phyloP scores from a whole-genome alignment of 2,113 vertebrate genomes.

The Aegithalos caudatus region DNA sequence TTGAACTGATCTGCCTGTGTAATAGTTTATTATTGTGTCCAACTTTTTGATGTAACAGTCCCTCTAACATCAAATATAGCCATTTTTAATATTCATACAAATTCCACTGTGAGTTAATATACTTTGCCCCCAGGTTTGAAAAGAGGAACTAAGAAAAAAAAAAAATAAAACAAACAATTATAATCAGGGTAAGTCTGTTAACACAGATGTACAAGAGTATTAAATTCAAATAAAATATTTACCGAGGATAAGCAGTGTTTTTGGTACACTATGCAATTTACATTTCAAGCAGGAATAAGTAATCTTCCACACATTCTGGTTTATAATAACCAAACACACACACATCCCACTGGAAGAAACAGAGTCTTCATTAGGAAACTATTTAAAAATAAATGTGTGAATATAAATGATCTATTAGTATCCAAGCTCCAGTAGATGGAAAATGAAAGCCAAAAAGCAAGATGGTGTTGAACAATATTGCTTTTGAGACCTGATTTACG shows the following conservation, averaged over 20 bases:
- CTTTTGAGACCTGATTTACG: conserved; percentile 52
- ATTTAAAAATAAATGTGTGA: conserved; percentile 63
- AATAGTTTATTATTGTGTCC: not conserved
- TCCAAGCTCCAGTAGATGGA: conserved; percentile 42
- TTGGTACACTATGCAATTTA: conserved; percentile 44
- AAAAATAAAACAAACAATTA: conserved; percentile 8
- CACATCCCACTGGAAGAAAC: not conserved
- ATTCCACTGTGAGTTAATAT: not conserved
- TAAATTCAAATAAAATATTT: conserved; percentile 70
- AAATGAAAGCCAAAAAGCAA: conserved; percentile 61
- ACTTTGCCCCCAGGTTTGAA: not conserved
- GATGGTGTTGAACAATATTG: conserved; percentile 47
- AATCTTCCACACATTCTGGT: conserved; percentile 56
- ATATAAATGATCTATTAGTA: conserved; percentile 72
- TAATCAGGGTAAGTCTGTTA: conserved; percentile 33
- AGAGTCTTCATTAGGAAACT: conserved; percentile 67
- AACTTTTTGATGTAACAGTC: not conserved
- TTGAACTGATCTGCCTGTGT: not conserved
- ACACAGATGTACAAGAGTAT: conserved; percentile 54
- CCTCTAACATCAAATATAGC: not conserved
- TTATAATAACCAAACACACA: conserved; percentile 36
- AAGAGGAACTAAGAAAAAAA: not conserved
- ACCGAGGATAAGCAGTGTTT: conserved; percentile 43
- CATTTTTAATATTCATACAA: not conserved
- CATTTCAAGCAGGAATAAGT: conserved; percentile 58